Evolutionary conservation across 2,888 invertebrate genomes (phyloP), one percentile per base, ranked within the genome.

Genomic region (Amphimallon solstitiale): DNA sequence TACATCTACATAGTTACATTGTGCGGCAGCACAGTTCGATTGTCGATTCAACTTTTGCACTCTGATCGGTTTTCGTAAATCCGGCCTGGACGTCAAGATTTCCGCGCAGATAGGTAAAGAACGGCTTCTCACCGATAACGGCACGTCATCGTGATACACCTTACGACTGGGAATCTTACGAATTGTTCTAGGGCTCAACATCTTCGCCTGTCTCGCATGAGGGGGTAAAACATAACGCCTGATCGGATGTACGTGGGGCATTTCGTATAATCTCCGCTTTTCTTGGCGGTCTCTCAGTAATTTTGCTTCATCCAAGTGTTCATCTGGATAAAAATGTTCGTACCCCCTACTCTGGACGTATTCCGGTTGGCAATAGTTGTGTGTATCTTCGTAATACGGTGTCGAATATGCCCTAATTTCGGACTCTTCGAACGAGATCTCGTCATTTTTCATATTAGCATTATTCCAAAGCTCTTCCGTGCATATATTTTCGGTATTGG

Each of bases 391-490:
- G 29, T 43, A 59, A 29, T 49, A 63, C 1, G 67, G 67, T 10
- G 67, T 56, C 6, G 67, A 67, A 43, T 29, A 67, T 4, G 63
- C 67, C 5, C 59, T 34, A 14, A 67, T 59, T 59, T 67, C 67
- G 10, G 56, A 49, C 23, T 67, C 60, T 10, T 67, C 56, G 21
- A 67, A 67, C 2, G 63, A 63, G 9, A 67, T 15, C n/a, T 62
- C 62, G 4, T 29, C 56, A 15, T 17, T 59, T 29, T 29, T 43
- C 6, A 43, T 9, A 3, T 43, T 43, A 1, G 56, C 5, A 38
- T 43, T 43, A 29, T 59, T 59, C 43, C 43, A 59, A n/a, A 43
- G n/a, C 5, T 59, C 56, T 3, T 56, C 40, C 5, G 56, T 40
- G 1, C 15, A 19, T 21, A 38, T 21, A 17, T 38, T 35, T 17